phyloP scores from a whole-genome alignment of 2,888 invertebrate genomes.

The Nasonovia ribisnigri region DNA sequence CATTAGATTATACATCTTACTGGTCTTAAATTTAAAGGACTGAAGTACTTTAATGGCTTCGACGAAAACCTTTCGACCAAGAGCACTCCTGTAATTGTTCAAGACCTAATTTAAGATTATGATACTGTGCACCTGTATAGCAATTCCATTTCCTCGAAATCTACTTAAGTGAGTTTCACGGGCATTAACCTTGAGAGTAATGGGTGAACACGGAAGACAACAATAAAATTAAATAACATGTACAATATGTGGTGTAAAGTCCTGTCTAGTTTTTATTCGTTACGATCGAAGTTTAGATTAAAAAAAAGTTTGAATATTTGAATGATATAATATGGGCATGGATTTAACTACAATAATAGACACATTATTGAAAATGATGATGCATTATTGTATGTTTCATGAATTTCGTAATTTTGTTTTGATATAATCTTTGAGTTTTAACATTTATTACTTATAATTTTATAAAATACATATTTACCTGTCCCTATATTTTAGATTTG shows the following conservation, averaged over 20 bases:
- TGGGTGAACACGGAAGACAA: neutral
- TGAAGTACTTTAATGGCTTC: slow-evolving; percentile 1
- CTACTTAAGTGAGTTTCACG: slow-evolving; percentile 43
- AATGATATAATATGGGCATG: neutral
- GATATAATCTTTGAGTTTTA: neutral
- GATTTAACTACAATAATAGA: neutral
- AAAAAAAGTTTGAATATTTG: neutral
- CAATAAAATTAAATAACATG: neutral
- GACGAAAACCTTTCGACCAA: slow-evolving; percentile 38
- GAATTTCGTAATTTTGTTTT: neutral
- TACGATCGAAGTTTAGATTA: neutral
- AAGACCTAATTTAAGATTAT: slow-evolving; percentile 38
- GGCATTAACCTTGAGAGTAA: slow-evolving; percentile 35
- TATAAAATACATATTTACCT: neutral
- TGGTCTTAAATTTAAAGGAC: neutral
- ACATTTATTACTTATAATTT: neutral
- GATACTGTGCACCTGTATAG: slow-evolving; percentile 50
- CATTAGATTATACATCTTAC: neutral
- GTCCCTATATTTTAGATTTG: neutral
- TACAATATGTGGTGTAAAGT: neutral
- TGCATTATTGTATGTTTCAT: neutral
- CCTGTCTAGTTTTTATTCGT: neutral
- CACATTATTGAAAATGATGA: too few relatives aligned
- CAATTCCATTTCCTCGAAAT: slow-evolving; percentile 45
- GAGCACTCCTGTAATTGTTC: slow-evolving; percentile 54